Evolutionary conservation across 2,113 vertebrate species (phyloP).

Genomic region (Athene noctua): DNA sequence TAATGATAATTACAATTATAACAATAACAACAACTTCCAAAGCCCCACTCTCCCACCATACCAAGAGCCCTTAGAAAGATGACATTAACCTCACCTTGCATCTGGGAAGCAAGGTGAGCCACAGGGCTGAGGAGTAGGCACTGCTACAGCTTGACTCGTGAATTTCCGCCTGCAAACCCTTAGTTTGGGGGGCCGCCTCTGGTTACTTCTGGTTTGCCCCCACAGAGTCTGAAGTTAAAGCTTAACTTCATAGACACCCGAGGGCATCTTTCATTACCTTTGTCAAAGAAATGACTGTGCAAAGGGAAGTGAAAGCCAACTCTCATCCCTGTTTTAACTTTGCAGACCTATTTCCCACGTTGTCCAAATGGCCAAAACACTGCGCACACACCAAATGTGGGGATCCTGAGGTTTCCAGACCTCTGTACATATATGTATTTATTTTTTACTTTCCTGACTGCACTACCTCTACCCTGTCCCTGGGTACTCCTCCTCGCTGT

Average conservation of each 20-base stretch:
- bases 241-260: background rate
- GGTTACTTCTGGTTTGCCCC: background rate
- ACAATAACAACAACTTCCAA: background rate
- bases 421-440: accelerated
- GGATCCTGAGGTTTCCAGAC: background rate
- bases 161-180: background rate
- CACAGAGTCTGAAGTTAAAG: background rate
- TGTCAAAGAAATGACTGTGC: background rate
- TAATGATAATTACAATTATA: background rate
- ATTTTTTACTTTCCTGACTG: background rate
- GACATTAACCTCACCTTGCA: background rate
- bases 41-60: background rate
- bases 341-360: background rate
- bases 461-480: background rate
- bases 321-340: background rate
- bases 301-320: background rate
- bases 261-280: background rate
- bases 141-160: background rate
- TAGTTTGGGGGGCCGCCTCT: background rate
- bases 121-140: accelerated
- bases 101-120: background rate
- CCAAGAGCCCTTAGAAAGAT: background rate
- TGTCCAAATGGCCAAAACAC: background rate
- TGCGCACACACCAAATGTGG: accelerated
- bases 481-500: background rate